Conservation (phyloP, 2,113 vertebrate species). For the Cyprinodon brontotheroides region DNA sequence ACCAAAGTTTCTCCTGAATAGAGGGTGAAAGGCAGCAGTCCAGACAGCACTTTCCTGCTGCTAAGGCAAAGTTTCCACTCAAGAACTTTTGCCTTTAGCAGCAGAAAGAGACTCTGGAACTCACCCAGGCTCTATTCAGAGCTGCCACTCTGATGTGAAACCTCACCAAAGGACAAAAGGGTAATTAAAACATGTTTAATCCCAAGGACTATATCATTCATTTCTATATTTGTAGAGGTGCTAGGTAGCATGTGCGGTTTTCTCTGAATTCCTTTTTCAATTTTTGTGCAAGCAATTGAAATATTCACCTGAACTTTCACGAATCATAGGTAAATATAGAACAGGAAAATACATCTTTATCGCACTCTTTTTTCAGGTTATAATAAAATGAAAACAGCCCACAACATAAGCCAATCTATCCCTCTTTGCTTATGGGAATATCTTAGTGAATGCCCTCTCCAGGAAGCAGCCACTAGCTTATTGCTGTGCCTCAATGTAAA, state of each 20-base stretch:
- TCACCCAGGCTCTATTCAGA: conserved; percentile 32
- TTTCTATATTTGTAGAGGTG: not conserved
- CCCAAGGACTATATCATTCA: not conserved
- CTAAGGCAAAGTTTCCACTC: conserved; percentile 31
- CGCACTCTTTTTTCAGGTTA: not conserved
- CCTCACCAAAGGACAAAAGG: conserved; percentile 46
- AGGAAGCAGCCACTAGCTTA: too few species aligned
- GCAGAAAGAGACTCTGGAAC: conserved; percentile 23
- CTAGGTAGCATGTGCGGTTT: not conserved
- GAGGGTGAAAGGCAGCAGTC: conserved; percentile 35
- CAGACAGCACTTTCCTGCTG: conserved; percentile 23
- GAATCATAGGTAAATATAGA: not conserved
- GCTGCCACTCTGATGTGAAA: conserved; percentile 40
- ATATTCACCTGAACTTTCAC: not conserved
- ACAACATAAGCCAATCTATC: too few species aligned
- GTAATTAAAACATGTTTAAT: conserved; percentile 45
- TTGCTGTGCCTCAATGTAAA: too few species aligned
- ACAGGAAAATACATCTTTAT: not conserved
- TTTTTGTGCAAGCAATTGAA: not conserved
- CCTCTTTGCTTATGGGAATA: too few species aligned
- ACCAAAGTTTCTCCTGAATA: conserved; percentile 28
- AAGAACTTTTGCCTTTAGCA: conserved; percentile 38
- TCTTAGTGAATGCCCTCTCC: too few species aligned
- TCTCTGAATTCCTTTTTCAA: not conserved
- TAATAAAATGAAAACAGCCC: not conserved